These are phyloP conservation scores for Ancistrus triradiatus DNA, from an alignment of 2,113 vertebrate genomes.

Conservation along the genomic window DNA sequence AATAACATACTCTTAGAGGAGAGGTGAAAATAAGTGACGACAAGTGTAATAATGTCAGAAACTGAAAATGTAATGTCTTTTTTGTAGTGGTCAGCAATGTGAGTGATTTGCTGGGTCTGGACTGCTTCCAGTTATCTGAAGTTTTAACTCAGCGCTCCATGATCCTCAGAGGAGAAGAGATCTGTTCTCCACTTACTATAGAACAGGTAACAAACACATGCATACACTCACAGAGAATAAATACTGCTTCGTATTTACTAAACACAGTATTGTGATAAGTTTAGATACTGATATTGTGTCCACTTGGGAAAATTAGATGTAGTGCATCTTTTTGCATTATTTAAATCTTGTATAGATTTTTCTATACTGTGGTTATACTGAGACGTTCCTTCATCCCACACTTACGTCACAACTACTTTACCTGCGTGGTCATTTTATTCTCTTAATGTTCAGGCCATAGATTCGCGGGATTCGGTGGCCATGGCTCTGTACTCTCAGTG, in stretches of 20 bases:
- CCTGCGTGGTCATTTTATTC: not conserved
- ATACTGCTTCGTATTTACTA: not conserved
- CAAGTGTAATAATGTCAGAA: no score
- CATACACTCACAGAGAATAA: not conserved
- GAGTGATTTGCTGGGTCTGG: constrained; percentile 85
- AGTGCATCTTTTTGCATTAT: no score
- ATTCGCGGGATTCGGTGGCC: constrained; percentile 85
- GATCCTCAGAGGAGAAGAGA: constrained; percentile 88
- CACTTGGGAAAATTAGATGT: no score
- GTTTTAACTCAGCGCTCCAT: constrained; percentile 90
- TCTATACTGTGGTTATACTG: no score
- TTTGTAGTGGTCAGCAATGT: constrained; percentile 74
- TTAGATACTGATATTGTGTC: not conserved
- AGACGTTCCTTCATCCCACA: no score
- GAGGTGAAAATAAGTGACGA: no score
- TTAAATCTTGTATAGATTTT: no score
- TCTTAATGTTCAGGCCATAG: constrained; percentile 72
- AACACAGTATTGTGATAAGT: not conserved
- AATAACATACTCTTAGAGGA: no score
- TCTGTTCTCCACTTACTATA: constrained; percentile 88
- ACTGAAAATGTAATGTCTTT: no score
- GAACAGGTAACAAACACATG: constrained; percentile 75
- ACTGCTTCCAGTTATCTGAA: constrained; percentile 84
- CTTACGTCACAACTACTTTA: no score
- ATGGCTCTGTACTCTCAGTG: constrained; percentile 92